Percentiles rank a stretch among this genome's conserved stretches.
These are phyloP conservation scores for Liodrosophila aerea DNA, from an alignment of 2,888 invertebrate species.

Conservation along the genomic window DNA sequence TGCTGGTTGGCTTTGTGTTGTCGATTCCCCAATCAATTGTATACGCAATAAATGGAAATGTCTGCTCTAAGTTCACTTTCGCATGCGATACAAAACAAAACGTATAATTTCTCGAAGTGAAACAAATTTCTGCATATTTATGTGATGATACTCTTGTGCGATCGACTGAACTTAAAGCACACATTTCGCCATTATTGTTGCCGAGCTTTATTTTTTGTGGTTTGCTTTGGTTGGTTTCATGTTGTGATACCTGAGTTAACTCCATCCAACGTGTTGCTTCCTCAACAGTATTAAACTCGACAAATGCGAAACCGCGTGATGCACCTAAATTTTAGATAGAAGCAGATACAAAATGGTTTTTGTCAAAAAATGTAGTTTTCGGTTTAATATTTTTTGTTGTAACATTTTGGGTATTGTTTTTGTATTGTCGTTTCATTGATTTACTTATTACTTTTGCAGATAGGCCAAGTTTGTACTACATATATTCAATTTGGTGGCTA, in stretches of 20 bases:
- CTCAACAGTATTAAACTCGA: slow-evolving; percentile 94
- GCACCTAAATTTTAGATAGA: slow-evolving; percentile 91
- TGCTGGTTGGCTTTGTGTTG: slow-evolving; percentile 24
- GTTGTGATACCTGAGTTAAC: slow-evolving; percentile 86
- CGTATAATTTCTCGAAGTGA: not conserved
- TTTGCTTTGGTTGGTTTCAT: slow-evolving; percentile 34
- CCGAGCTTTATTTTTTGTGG: slow-evolving; percentile 24
- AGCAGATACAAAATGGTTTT: slow-evolving; percentile 85
- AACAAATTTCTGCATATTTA: too few relatives aligned
- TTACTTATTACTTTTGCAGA: slow-evolving; percentile 19
- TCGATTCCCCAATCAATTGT: slow-evolving; percentile 16
- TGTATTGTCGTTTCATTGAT: slow-evolving; percentile 36
- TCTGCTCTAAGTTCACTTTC: slow-evolving; percentile 43
- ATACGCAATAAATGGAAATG: slow-evolving; percentile 37
- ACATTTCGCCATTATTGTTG: slow-evolving; percentile 36
- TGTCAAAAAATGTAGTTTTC: slow-evolving; percentile 81
- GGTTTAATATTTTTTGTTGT: slow-evolving; percentile 68
- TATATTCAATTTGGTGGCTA: slow-evolving; percentile 50
- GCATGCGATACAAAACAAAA: not conserved
- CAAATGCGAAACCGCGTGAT: slow-evolving; percentile 94
- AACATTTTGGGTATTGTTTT: slow-evolving; percentile 59
- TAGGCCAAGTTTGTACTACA: slow-evolving; percentile 38
- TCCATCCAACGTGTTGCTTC: slow-evolving; percentile 97
- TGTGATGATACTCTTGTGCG: too few relatives aligned
- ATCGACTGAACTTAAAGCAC: slow-evolving; percentile 58